Percentiles rank a stretch among this genome's conserved stretches.
Conservation (phyloP, 2,113 vertebrate species). For the Rhynchopsitta pachyrhyncha region DNA sequence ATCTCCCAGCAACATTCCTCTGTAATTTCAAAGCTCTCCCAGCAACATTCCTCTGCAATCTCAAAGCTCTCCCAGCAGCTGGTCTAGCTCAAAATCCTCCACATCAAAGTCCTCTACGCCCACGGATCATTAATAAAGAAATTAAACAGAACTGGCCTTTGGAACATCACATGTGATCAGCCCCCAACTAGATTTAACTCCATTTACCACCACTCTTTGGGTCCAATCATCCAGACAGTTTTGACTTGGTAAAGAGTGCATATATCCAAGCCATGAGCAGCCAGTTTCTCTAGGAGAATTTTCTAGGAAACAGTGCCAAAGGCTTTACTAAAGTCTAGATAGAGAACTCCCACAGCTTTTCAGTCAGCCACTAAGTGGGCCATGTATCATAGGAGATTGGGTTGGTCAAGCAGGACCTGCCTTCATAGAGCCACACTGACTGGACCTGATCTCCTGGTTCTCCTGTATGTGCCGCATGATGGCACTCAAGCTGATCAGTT, state of each 20-base stretch:
- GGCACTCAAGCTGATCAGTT: not conserved
- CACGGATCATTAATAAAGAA: not conserved
- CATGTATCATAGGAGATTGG: not conserved
- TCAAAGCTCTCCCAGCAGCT: too few relatives aligned
- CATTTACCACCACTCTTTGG: not conserved
- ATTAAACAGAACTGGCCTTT: not conserved
- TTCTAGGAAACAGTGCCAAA: not conserved
- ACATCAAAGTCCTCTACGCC: too few relatives aligned
- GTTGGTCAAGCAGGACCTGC: not conserved
- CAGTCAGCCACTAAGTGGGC: not conserved
- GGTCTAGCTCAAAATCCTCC: too few relatives aligned
- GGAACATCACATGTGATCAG: not conserved
- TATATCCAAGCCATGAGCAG: not conserved
- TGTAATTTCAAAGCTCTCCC: too few relatives aligned
- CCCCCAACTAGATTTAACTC: not conserved
- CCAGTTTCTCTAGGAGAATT: not conserved
- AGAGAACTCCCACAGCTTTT: not conserved
- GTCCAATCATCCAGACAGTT: not conserved
- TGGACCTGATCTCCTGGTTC: not conserved
- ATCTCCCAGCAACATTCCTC: too few relatives aligned
- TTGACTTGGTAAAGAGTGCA: not conserved
- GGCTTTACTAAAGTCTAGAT: not conserved
- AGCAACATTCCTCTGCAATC: too few relatives aligned
- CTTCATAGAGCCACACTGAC: not conserved
- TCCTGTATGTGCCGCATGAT: rapidly evolving